phyloP scores from a whole-genome alignment of 2,888 invertebrate species.

The Xestoiulus laeticollis region DNA sequence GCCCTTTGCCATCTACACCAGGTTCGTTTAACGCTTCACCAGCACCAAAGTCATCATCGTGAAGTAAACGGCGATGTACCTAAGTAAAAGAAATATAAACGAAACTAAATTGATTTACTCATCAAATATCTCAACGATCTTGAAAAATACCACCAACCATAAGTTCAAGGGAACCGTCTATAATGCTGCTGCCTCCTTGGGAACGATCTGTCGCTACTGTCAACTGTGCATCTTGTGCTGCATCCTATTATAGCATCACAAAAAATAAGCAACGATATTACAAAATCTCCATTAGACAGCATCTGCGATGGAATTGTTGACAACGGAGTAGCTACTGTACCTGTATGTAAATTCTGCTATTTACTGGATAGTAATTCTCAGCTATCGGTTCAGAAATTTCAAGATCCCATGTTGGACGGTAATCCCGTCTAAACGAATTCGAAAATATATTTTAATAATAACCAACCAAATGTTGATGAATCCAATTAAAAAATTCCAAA shows the following conservation, averaged over 20 bases:
- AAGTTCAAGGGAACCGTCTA: conserved; percentile 64
- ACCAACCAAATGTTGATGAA: not conserved
- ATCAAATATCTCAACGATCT: not conserved
- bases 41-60: conserved; percentile 71
- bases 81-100: not conserved
- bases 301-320: not conserved
- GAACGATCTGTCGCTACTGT: conserved; percentile 58
- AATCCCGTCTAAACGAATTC: conserved; percentile 47
- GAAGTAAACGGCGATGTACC: conserved; percentile 40
- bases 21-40: conserved; percentile 90
- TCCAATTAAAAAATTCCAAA: not conserved
- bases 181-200: conserved; percentile 63
- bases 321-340: not conserved
- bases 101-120: not conserved
- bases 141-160: conserved; percentile 60
- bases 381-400: conserved; percentile 45
- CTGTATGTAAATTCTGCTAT: conserved; percentile 51
- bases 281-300: not conserved
- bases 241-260: conserved; percentile 46
- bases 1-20: conserved; percentile 71
- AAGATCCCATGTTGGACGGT: conserved; percentile 52
- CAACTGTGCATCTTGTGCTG: conserved; percentile 53
- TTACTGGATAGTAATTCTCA: conserved; percentile 53
- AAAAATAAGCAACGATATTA: not conserved
- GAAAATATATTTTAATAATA: not conserved